phyloP scores from a whole-genome alignment of 64 coral and sea anemone species.

The Porites australiensis region DNA sequence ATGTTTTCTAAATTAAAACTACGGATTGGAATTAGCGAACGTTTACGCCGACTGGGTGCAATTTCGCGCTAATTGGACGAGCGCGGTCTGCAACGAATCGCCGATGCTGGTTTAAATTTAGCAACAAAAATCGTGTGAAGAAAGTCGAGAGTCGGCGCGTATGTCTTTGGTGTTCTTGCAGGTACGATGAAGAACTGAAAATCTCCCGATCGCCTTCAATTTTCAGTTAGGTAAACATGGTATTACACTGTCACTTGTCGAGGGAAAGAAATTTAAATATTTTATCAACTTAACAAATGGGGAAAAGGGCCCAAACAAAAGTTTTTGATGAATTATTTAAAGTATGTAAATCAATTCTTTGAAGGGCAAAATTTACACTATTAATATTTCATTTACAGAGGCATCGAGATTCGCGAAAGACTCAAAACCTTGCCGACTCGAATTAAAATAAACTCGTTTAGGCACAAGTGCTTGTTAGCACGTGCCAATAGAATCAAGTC shows the following conservation, averaged over 20 bases:
- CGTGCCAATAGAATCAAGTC: neutral
- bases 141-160: neutral
- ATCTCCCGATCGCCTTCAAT: constrained; percentile 61
- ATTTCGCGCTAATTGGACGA: constrained; percentile 78
- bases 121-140: neutral
- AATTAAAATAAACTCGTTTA: constrained; percentile 23
- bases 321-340: constrained; percentile 86
- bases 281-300: constrained; percentile 99
- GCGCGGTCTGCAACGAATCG: neutral
- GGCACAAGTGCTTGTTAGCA: constrained; percentile 24
- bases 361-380: constrained; percentile 88
- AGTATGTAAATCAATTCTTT: constrained; percentile 99
- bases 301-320: constrained; percentile 87
- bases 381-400: constrained; percentile 96
- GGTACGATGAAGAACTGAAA: constrained; percentile 6
- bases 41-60: constrained; percentile 53
- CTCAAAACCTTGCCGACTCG: constrained; percentile 14
- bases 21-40: constrained; percentile 58
- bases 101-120: neutral
- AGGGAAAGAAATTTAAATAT: constrained; percentile 99
- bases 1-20: constrained; percentile 76
- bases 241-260: constrained; percentile 70
- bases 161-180: neutral
- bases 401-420: constrained; percentile 72
- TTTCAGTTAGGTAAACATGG: constrained; percentile 87